A percentile compares a stretch with the other conserved stretches of the same genome.
These are phyloP conservation scores for Elanus axillaris DNA, from an alignment of 2,113 vertebrate genomes.

Conservation along the genomic window DNA sequence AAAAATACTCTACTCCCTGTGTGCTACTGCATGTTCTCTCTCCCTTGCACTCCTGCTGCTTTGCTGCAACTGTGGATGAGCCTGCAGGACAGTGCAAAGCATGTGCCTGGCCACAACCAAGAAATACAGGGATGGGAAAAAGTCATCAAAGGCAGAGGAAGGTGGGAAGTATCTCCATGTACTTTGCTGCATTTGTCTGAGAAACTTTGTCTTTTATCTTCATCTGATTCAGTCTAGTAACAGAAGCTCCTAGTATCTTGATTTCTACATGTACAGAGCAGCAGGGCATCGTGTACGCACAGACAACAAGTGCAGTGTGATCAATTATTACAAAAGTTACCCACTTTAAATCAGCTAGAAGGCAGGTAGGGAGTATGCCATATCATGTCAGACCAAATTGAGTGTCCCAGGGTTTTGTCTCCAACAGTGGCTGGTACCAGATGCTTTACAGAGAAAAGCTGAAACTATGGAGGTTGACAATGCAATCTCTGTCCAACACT, in stretches of 20 bases:
- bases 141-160: not conserved
- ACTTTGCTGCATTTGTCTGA: not conserved
- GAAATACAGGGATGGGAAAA: not conserved
- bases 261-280: not conserved
- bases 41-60: not conserved
- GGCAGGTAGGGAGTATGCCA: not conserved
- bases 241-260: not conserved
- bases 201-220: not conserved
- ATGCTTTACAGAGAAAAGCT: not conserved
- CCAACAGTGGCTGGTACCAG: not conserved
- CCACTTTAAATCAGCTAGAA: not conserved
- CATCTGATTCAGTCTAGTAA: not conserved
- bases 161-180: not conserved
- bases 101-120: accelerated
- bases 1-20: not conserved
- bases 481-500: not conserved
- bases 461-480: not conserved
- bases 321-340: not conserved
- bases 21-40: not conserved
- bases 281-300: accelerated
- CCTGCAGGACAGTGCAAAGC: not conserved
- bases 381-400: not conserved
- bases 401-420: not conserved
- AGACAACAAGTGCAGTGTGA: not conserved
- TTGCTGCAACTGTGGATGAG: not conserved